These are phyloP conservation scores for Eupithecia tripunctaria DNA, from an alignment of 2,888 invertebrate species.

Conservation along the genomic window DNA sequence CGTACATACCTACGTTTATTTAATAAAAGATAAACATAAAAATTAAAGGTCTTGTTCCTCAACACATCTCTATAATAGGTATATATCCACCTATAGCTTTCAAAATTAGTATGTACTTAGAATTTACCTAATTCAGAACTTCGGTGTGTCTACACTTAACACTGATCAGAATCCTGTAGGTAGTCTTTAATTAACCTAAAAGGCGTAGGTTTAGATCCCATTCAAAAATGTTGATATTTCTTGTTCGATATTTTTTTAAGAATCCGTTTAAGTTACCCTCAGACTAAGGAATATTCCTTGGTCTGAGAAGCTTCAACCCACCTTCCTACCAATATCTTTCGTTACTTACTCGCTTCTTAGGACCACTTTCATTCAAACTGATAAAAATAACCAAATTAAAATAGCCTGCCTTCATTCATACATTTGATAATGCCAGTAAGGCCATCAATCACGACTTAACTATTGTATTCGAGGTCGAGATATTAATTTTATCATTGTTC, in stretches of 20 bases:
- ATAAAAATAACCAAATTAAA: not conserved
- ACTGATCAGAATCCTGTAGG: too few relatives aligned
- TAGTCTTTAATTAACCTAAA: too few relatives aligned
- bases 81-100: too few relatives aligned
- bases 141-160: too few relatives aligned
- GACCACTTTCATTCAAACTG: not conserved
- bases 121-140: too few relatives aligned
- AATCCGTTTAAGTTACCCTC: not conserved
- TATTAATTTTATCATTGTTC: not conserved
- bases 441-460: not conserved
- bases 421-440: not conserved
- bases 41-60: not conserved
- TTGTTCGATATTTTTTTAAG: not conserved
- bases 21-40: not conserved
- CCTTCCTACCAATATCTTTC: not conserved
- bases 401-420: not conserved
- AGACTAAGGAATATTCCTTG: too few relatives aligned
- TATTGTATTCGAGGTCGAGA: not conserved
- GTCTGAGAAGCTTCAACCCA: too few relatives aligned
- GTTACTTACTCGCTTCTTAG: not conserved
- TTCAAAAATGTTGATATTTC: not conserved
- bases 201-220: too few relatives aligned
- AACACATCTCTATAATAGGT: too few relatives aligned
- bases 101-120: too few relatives aligned
- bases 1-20: not conserved